Evolutionary conservation across 2,113 vertebrate species (phyloP), one percentile per base, ranked within the genome.

Genomic region (Phalacrocorax brasilianus): DNA sequence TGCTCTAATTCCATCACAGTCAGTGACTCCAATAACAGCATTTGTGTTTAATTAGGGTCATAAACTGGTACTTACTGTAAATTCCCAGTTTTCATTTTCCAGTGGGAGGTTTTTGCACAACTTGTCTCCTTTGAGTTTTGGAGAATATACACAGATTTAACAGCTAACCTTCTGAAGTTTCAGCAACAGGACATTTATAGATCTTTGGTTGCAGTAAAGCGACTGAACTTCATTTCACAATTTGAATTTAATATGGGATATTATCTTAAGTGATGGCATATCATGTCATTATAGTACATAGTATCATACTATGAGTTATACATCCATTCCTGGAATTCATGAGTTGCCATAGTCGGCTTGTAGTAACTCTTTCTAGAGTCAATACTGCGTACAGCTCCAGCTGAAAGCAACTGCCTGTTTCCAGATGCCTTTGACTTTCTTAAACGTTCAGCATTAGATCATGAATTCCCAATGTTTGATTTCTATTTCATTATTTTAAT

Each of bases 191-290:
- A 79, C 91, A 70, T 95, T 97, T 95, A 93, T 62, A 95, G 91
- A 82, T 89, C 89, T 95, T 93, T 89, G 80, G 95, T 82, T 75
- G 92, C 91, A 74, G 77, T 91, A 95, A 95, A 95, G 84, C 66
- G 91, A 89, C 92, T 58, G 89, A 95, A 94, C 63, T 95, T 89
- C 89, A 94, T 95, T 95, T 79, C 82, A 91, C 71, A 44, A 95
- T 73, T 74, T 91, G 87, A 93, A 76, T 96, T 96, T 92, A 95
- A 96, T 95, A 87, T 76, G 74, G 7, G 6, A 49, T 96, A 92
- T 85, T 96, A 92, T 95, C 80, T 92, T 91, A 97, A 94, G 71
- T 91, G 81, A 97, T 91, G 77, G 89, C 84, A 88, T 71, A 45
- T 85, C 91, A 85, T 92, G 65, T 85, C 91, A 92, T 95, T 96